phyloP scores from a whole-genome alignment of 2,113 vertebrate species.

The Ivindomyrus marchei region DNA sequence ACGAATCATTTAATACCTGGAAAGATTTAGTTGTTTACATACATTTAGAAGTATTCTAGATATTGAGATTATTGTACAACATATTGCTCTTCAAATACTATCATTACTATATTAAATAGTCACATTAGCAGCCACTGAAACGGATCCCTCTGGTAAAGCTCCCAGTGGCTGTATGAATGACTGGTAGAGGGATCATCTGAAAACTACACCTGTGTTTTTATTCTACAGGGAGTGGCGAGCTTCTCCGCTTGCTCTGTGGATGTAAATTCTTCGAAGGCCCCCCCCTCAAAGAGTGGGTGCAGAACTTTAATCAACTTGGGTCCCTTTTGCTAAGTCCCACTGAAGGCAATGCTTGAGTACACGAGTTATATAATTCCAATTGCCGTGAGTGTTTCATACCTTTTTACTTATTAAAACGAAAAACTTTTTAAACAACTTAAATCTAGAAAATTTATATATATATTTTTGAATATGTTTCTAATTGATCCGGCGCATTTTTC shows the following conservation, averaged over 20 bases:
- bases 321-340: background rate
- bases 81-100: background rate
- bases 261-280: background rate
- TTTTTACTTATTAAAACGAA: background rate
- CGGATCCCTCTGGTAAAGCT: background rate
- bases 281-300: background rate
- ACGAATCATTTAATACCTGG: background rate
- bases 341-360: background rate
- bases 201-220: background rate
- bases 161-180: background rate
- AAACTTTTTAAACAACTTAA: background rate
- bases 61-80: background rate
- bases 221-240: background rate
- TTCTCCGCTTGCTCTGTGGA: background rate
- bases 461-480: background rate
- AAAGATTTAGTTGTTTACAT: background rate
- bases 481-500: background rate
- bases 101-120: background rate
- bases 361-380: background rate
- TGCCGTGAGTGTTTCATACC: background rate
- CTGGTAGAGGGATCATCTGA: background rate
- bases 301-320: background rate
- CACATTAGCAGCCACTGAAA: background rate
- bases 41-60: background rate
- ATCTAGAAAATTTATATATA: background rate